Base-by-base conservation (phyloP, 2,888 invertebrate species). In the Endotricha flammealis region DNA sequence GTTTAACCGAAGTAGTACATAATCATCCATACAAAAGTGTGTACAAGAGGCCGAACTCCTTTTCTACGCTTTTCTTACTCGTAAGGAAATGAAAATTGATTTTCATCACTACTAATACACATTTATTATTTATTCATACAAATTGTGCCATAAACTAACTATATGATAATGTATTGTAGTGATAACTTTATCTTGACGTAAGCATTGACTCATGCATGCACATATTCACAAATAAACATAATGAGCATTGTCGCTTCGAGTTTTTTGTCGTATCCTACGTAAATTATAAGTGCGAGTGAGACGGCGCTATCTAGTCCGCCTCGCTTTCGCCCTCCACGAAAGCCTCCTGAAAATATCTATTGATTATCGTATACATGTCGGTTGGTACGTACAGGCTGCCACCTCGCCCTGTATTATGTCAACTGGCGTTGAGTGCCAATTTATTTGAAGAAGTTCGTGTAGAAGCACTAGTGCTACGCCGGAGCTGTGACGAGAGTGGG, bases 311-410 rank as follows among this genome's bases (percentile, higher is more conserved):
- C 45, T 42, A 51, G 54, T 60, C 44, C 49, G 52, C 62, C 57
- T 73, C 73, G 54, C 73, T 56, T 54, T 72, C 77, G 51, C 74
- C 57, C 78, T 64, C 68, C 66, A 70, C 81, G 80, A 83, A 82
- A 82, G 83, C 83, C 83, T 83, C 79, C 83, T 85, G 85, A 85
- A 86, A 86, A 86, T 85, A 85, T 85, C 77, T 85, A 86, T 86
- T 83, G 85, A 86, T 86, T 86, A 85, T 78, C 72, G 80, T 83
- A 83, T 74, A 82, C 67, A 67, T 74, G 59, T 53, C 53, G 68
- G 76, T 76, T 59, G 64, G 77, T 78, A 71, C 50, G 69, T 80
- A 80, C 67, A 80, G 63, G 50, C 41, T 46, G 59, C 65, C 62
- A 73, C 67, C 71, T 79, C 75, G 71, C 74, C 75, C 72, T 64